phyloP scores from a whole-genome alignment of 2,888 invertebrate genomes.

The Caenorhabditis auriculariae region DNA sequence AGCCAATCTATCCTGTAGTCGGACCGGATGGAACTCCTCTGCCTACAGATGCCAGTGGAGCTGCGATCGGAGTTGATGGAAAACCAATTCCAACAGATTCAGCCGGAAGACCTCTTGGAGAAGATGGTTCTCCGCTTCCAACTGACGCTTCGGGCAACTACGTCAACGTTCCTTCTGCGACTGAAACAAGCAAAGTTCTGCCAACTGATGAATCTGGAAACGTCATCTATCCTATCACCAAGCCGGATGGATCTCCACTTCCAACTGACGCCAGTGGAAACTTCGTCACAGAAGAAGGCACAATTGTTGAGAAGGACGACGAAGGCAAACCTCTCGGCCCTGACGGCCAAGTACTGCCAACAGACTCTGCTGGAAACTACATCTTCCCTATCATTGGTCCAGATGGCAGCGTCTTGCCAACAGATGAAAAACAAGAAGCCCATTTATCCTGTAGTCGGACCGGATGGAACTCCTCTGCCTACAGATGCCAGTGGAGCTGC shows the following conservation, averaged over 20 bases:
- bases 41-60: slow-evolving; percentile 15
- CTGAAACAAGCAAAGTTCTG: slow-evolving; percentile 8
- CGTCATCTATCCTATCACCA: slow-evolving; percentile 16
- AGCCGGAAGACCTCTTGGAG: slow-evolving; percentile 14
- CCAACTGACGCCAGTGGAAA: no score
- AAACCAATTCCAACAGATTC: slow-evolving; percentile 22
- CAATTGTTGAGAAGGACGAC: no score
- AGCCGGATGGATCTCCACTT: slow-evolving; percentile 14
- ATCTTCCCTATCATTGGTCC: slow-evolving; percentile 16
- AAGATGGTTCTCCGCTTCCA: slow-evolving; percentile 13
- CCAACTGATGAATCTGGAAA: slow-evolving; percentile 32
- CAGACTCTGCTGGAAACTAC: no score
- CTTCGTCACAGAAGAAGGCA: no score
- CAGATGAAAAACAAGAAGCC: slow-evolving; percentile 29
- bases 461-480: slow-evolving; percentile 30
- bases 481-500: slow-evolving; percentile 36
- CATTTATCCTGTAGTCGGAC: slow-evolving; percentile 8
- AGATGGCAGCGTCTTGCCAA: slow-evolving; percentile 30
- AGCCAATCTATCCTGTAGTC: slow-evolving; percentile 21
- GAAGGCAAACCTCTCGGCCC: no score
- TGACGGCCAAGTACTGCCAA: slow-evolving; percentile 17
- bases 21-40: slow-evolving; percentile 25
- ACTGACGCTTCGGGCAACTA: slow-evolving; percentile 17
- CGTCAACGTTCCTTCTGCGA: slow-evolving; percentile 5
- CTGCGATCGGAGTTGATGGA: slow-evolving; percentile 14